A percentile compares a stretch with the other conserved stretches of the same genome.
These are phyloP conservation scores for Pammene fasciana DNA, from an alignment of 2,888 invertebrate genomes.

Conservation along the genomic window DNA sequence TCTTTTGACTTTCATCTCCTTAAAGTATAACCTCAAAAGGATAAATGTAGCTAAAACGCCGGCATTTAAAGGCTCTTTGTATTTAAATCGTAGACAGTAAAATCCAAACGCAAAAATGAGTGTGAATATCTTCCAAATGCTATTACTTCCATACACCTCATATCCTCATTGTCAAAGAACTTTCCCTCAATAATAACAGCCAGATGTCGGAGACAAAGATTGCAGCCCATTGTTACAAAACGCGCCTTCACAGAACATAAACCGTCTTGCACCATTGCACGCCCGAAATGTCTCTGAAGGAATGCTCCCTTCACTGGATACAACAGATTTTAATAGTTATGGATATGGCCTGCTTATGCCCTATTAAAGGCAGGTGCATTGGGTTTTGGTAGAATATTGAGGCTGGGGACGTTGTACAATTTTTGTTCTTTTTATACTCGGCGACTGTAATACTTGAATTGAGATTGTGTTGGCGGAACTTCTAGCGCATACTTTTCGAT, in stretches of 20 bases:
- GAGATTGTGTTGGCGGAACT: no score
- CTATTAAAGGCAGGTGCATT: slow-evolving; percentile 19
- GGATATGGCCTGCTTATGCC: slow-evolving; percentile 50
- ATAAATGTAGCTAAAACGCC: no score
- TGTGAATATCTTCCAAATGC: not conserved
- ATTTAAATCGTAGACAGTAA: not conserved
- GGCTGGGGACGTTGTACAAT: not conserved
- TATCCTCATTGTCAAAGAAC: slow-evolving; percentile 12
- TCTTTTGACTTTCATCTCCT: no score
- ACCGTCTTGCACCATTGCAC: slow-evolving; percentile 72
- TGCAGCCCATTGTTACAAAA: slow-evolving; percentile 35
- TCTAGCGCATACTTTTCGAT: no score
- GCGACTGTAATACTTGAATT: no score
- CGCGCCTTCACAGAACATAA: slow-evolving; percentile 78
- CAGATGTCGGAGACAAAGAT: slow-evolving; percentile 40
- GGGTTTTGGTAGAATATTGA: not conserved
- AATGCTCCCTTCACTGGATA: slow-evolving; percentile 46
- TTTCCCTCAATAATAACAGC: slow-evolving; percentile 25
- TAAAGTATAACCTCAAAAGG: no score
- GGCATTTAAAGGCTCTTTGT: not conserved
- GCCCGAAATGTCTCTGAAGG: slow-evolving; percentile 55
- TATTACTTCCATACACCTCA: slow-evolving; percentile 10
- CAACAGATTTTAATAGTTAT: slow-evolving; percentile 45
- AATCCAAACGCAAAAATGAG: not conserved
- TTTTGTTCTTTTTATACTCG: no score